phyloP scores from a whole-genome alignment of 2,888 invertebrate species.

The Amphipyra tragopoginis region DNA sequence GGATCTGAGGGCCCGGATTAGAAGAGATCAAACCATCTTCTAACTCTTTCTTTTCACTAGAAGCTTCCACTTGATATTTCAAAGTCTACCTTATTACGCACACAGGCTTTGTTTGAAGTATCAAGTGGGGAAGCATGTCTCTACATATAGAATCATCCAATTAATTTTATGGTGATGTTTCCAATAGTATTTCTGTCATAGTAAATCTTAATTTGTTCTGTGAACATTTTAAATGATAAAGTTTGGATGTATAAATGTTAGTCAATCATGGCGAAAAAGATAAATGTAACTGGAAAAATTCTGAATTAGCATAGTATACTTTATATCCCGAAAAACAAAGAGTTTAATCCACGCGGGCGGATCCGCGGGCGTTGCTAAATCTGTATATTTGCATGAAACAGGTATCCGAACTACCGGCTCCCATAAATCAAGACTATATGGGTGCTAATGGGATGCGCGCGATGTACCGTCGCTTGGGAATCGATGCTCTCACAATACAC shows the following conservation, averaged over 20 bases:
- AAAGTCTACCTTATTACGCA: slow-evolving; percentile 10
- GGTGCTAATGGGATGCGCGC: slow-evolving; percentile 52
- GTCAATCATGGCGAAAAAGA: too few relatives aligned
- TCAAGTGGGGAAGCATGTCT: background rate
- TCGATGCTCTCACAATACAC: slow-evolving; percentile 42
- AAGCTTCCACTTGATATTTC: slow-evolving; percentile 39
- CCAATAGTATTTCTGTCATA: too few relatives aligned
- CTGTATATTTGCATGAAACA: background rate
- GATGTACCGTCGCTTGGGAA: slow-evolving; percentile 26
- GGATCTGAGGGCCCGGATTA: slow-evolving; percentile 29
- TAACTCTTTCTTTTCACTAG: slow-evolving; percentile 34
- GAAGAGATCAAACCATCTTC: slow-evolving; percentile 25
- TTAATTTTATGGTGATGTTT: background rate
- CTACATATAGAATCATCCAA: background rate
- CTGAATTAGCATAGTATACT: too few relatives aligned
- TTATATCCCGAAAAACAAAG: too few relatives aligned
- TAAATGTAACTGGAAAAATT: too few relatives aligned
- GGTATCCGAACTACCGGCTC: background rate
- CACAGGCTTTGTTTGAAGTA: slow-evolving; percentile 15
- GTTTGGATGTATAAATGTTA: too few relatives aligned
- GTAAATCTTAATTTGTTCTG: too few relatives aligned
- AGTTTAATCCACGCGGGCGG: too few relatives aligned
- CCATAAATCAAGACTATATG: slow-evolving; percentile 22
- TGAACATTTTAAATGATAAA: too few relatives aligned
- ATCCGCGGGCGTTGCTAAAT: too few relatives aligned